Base-by-base conservation (phyloP, 1,140 invertebrate genomes). In the Schmidtea mediterranea region DNA sequence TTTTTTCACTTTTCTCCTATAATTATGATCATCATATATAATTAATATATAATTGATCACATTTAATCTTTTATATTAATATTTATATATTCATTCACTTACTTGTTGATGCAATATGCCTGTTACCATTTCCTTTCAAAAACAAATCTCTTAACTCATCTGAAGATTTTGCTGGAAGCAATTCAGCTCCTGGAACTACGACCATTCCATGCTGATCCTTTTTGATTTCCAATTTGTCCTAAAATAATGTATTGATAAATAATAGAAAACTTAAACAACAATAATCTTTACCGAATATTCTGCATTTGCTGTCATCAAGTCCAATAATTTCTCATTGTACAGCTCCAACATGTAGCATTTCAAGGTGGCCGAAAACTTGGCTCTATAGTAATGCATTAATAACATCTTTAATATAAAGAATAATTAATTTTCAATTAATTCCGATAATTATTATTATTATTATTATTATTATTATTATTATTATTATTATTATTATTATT, bases 131-230 rank as follows among this genome's bases (percentile, higher is more conserved):
- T 10, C 68, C 69, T 43, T 65, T 61, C 19, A 68, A 59, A 57
- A 70, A 70, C 47, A 65, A 56, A 16, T 56, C 55, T 41, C 57
- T 57, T 49, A 71, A 55, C 48, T 66, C 61, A 46, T 58, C 55
- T 16, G 65, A 57, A 43, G 63, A 60, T 38, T 53, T 49, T 5
- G 67, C 68, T 1, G 52, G 51, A 15, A 66, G 61, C 0, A 68
- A 52, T 1, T 59, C 54, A 0, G 68, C 59, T 18, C 69, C 69
- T 16, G 61, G 58, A 5, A 68, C 62, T 58, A 59, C 65, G n/a
- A 71, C 68, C 53, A 66, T 61, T 2, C 69, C 69, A 43, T 63
- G 61, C 54, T 66, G 61, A 58, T 70, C 68, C 40, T 67, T 63
- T 55, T 69, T 68, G 38, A 71, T 68, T 21, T 71, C 69, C 53